Evolutionary conservation across 2,797 vertebrate genomes (phyloP).

Genomic region (Tiaroga cobitis): DNA sequence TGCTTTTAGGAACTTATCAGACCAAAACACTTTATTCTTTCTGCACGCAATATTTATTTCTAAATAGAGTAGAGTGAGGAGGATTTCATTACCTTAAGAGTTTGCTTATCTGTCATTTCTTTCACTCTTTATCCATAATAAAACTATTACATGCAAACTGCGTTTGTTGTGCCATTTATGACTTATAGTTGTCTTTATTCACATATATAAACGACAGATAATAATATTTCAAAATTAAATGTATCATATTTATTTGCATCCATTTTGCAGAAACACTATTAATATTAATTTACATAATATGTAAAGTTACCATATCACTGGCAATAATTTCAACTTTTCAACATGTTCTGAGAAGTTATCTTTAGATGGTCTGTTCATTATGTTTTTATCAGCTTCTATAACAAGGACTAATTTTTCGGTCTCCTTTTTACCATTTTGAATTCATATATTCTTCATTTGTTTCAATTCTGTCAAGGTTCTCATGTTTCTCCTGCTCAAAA

Average conservation of each 20-base stretch:
- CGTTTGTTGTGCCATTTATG: not conserved
- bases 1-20: constrained; percentile 21
- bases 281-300: not conserved
- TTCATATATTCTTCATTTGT: too few relatives aligned
- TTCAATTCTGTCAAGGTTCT: too few relatives aligned
- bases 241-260: not conserved
- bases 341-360: not conserved
- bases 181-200: not conserved
- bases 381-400: not conserved
- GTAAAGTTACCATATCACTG: not conserved
- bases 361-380: too few relatives aligned
- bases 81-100: not conserved
- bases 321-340: not conserved
- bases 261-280: not conserved
- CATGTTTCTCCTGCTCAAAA: too few relatives aligned
- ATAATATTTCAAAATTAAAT: not conserved
- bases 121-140: constrained; percentile 22
- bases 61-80: constrained; percentile 12
- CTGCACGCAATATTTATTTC: constrained; percentile 43
- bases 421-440: not conserved
- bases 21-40: constrained; percentile 32
- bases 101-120: constrained; percentile 12
- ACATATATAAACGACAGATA: not conserved
- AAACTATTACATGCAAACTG: constrained; percentile 27
- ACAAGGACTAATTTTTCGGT: not conserved